phyloP scores from a whole-genome alignment of 2,888 invertebrate genomes.

The Sympetrum striolatum region DNA sequence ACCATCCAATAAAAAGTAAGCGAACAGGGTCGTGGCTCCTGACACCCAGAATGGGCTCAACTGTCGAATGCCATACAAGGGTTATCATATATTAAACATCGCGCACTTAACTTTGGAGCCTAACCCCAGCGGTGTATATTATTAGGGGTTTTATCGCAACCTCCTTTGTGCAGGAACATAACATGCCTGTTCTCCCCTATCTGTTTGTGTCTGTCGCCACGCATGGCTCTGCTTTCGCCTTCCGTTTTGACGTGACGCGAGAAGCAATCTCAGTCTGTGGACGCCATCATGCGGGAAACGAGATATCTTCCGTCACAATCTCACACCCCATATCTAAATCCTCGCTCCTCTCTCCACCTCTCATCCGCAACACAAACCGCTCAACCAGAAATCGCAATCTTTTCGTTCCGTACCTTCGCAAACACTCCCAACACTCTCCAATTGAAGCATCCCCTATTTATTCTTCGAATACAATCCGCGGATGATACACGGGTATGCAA shows the following conservation, averaged over 20 bases:
- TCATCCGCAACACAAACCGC: background rate
- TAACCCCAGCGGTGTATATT: no score
- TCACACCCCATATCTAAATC: background rate
- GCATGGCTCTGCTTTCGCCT: background rate
- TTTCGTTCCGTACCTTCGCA: background rate
- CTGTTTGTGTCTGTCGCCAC: background rate
- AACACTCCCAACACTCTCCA: background rate
- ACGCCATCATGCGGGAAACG: background rate
- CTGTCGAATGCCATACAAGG: no score
- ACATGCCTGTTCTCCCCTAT: background rate
- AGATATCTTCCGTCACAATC: background rate
- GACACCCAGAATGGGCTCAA: no score
- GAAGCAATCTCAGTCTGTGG: background rate
- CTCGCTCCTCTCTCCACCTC: background rate
- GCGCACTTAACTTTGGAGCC: no score
- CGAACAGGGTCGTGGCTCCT: no score
- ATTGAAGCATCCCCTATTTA: background rate
- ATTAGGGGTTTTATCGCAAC: no score
- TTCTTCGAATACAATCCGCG: background rate
- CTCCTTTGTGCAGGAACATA: background rate
- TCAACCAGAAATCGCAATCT: background rate
- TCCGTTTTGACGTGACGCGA: background rate
- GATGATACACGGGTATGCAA: no score
- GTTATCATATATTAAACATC: no score
- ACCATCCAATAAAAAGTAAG: no score